Evolutionary conservation across 2,888 invertebrate species (phyloP), one percentile per base, ranked within the genome.

Genomic region (Pelosia muscerda): DNA sequence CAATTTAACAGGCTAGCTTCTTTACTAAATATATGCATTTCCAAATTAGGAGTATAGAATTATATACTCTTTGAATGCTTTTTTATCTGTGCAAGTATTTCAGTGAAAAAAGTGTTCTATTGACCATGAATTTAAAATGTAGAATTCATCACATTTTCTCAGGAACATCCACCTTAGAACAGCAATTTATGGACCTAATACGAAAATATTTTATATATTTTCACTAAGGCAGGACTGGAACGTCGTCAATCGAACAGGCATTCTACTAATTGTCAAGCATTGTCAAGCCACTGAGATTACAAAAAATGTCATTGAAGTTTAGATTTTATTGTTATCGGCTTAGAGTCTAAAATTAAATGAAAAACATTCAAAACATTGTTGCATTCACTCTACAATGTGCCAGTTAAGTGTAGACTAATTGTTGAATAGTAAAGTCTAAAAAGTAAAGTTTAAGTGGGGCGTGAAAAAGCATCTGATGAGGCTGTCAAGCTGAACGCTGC

Each of bases 1-100:
- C 65, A 60, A 65, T 19, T 68, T 73, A 72, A 68, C 57, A 70
- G 72, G 62, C 59, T 73, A 75, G 60, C 70, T 67, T 77, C 78
- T 81, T 74, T 79, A 81, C 77, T 77, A 49, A 49, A 49, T 49
- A 69, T 69, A 74, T 73, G 90, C 91, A 92, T 91, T 90, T 76
- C 79, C 90, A 92, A 93, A 92, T 85, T 92, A 49, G 92, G 83
- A 93, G 91, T 93, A 93, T 93, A 78, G 56, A 78, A 49, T 73
- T 66, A 80, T 85, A 93, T 94, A 94, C 92, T 94, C 90, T 94
- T 93, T 89, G 92, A 91, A 93, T 92, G 92, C 92, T 81, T 76
- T 75, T 73, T 64, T 57, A 74, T 77, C 71, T 74, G 78, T 77
- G 71, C 81, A 76, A 58, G 63, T 59, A 64, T 78, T 73, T 71